Percentiles rank a stretch among this genome's conserved stretches.
Evolutionary conservation across 2,113 vertebrate species (phyloP).

Genomic region (Equus quagga): DNA sequence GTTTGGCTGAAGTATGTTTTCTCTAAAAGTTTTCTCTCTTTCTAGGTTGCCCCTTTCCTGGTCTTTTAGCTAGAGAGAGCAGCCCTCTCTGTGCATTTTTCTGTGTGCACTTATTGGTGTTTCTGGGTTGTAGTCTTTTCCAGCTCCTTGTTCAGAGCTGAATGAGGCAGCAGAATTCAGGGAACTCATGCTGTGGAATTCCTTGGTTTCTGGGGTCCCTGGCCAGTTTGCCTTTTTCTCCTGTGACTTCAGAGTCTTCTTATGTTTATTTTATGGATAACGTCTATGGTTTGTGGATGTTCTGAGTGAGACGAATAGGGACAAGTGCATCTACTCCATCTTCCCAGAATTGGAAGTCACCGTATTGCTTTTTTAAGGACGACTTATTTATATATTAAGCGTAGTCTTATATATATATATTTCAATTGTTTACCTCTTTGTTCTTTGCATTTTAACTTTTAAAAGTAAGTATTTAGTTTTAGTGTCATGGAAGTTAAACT

Average conservation of each 20-base stretch:
- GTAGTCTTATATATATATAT: background rate
- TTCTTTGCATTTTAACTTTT: background rate
- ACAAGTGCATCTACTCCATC: background rate
- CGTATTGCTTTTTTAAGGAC: background rate
- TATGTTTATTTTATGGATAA: background rate
- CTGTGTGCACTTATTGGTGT: background rate
- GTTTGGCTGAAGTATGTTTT: background rate
- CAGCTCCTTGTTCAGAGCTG: background rate
- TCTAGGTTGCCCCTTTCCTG: background rate
- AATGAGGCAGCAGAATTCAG: background rate
- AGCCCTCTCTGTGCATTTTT: background rate
- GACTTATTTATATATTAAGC: background rate
- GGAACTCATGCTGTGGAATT: background rate
- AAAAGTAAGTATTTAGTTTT: background rate
- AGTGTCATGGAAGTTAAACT: background rate
- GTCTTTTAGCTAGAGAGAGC: background rate
- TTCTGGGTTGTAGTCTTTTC: background rate
- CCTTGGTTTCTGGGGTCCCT: background rate
- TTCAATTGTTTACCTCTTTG: background rate
- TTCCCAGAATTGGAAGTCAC: background rate
- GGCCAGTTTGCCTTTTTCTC: background rate
- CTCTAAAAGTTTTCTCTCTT: background rate
- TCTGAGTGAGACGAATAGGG: background rate
- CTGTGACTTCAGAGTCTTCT: background rate
- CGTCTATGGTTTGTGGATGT: background rate